A percentile compares a stretch with the other conserved stretches of the same genome.
These are phyloP conservation scores for Tachystola acroxantha DNA, from an alignment of 2,888 invertebrate genomes.

Conservation along the genomic window DNA sequence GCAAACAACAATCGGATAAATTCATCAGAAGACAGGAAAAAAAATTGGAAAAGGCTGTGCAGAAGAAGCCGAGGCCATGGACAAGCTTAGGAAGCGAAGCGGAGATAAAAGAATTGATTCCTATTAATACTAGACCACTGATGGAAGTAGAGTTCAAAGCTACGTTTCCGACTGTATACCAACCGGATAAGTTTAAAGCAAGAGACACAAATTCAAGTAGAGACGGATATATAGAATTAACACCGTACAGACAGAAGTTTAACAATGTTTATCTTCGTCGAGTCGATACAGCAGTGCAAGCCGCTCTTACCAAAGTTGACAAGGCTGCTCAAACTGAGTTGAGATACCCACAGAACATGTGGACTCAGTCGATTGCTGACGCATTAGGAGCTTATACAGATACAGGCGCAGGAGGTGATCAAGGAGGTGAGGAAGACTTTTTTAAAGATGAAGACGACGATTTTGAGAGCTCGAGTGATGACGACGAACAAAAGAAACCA, in stretches of 20 bases:
- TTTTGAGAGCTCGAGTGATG: conserved; percentile 26
- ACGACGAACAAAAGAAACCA: conserved; percentile 29
- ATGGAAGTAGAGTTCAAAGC: conserved; percentile 83
- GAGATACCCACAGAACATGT: conserved; percentile 82
- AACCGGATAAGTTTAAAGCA: conserved; percentile 65
- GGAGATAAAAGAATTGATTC: conserved; percentile 77
- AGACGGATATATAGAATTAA: conserved; percentile 84
- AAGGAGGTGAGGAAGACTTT: conserved; percentile 23
- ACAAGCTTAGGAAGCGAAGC: conserved; percentile 80
- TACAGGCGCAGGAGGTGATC: conserved; percentile 45
- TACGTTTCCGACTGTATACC: conserved; percentile 74
- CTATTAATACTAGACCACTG: conserved; percentile 75
- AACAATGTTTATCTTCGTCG: conserved; percentile 76
- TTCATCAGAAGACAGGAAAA: conserved; percentile 78
- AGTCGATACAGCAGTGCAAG: conserved; percentile 79
- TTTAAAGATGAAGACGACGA: conserved; percentile 17
- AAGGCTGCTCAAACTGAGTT: conserved; percentile 82
- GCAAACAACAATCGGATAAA: conserved; percentile 64
- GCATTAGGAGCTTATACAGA: conserved; percentile 39
- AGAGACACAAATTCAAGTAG: conserved; percentile 77
- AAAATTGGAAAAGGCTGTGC: conserved; percentile 75
- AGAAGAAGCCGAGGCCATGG: conserved; percentile 79
- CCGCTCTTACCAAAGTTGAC: conserved; percentile 60
- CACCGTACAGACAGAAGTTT: conserved; percentile 75
- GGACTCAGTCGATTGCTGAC: conserved; percentile 80